A percentile compares a stretch with the other conserved stretches of the same genome.
These are phyloP conservation scores for Paramormyrops hopkinsi DNA, from an alignment of 2,797 vertebrate species.

Conservation along the genomic window DNA sequence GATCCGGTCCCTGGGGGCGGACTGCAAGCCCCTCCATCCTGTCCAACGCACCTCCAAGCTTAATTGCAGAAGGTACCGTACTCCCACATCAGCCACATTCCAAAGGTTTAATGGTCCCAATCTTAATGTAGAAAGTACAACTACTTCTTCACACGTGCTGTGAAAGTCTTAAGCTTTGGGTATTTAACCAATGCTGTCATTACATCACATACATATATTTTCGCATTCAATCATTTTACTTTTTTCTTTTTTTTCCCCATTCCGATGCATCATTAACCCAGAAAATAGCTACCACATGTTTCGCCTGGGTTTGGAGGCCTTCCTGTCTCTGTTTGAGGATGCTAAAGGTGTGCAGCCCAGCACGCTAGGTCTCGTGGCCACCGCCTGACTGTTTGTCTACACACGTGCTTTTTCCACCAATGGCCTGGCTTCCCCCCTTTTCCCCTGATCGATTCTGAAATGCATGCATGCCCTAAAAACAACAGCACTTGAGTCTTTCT, in stretches of 20 bases:
- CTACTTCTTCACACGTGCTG: not conserved
- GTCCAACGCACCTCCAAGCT: not conserved
- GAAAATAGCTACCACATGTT: conserved; percentile 47
- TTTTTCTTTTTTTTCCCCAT: conserved; percentile 19
- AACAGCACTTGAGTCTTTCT: not conserved
- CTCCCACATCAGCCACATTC: not conserved
- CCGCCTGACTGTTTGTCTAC: not conserved
- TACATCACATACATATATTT: conserved; percentile 44
- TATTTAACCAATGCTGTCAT: conserved; percentile 40
- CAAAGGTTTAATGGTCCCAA: not conserved
- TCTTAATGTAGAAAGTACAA: not conserved
- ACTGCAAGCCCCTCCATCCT: not conserved
- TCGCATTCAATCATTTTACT: conserved; percentile 43
- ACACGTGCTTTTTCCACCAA: not conserved
- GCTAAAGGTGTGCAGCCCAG: not conserved
- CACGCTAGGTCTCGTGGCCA: not conserved
- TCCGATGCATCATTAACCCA: conserved; percentile 46
- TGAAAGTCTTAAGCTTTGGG: conserved; percentile 22
- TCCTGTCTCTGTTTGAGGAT: not conserved
- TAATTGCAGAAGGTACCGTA: not conserved
- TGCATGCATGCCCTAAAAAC: not conserved
- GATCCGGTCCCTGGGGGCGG: not conserved
- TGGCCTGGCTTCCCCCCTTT: not conserved
- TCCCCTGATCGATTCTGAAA: not conserved
- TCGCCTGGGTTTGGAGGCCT: conserved; percentile 1